A percentile compares a stretch with the other conserved stretches of the same genome.
Evolutionary conservation across 2,113 vertebrate genomes (phyloP).

Genomic region (Aphyosemion australe): DNA sequence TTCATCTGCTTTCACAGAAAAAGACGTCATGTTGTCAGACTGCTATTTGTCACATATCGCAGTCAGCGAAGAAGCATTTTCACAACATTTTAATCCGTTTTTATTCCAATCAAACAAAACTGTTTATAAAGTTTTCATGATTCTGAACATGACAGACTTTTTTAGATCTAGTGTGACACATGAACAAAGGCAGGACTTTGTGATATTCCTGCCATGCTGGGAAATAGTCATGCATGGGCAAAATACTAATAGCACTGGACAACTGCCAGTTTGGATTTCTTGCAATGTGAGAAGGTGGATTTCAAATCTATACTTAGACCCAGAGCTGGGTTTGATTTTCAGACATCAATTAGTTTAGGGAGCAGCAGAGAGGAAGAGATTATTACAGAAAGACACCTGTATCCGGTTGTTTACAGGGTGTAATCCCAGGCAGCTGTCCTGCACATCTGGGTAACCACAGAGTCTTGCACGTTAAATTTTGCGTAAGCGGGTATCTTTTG

Average conservation of each 20-base stretch:
- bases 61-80: slow-evolving; percentile 26
- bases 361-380: slow-evolving; percentile 70
- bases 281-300: slow-evolving; percentile 52
- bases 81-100: slow-evolving; percentile 1
- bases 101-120: slow-evolving; percentile 14
- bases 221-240: slow-evolving; percentile 24
- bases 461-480: slow-evolving; percentile 11
- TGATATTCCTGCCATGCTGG: slow-evolving; percentile 27
- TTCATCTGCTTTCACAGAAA: slow-evolving; percentile 44
- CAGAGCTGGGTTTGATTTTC: slow-evolving; percentile 55
- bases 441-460: slow-evolving; percentile 38
- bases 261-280: slow-evolving; percentile 59
- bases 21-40: slow-evolving; percentile 11
- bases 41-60: slow-evolving; percentile 11
- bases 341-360: slow-evolving; percentile 75
- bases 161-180: slow-evolving; percentile 2
- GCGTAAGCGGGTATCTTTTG: background rate
- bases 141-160: background rate
- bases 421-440: slow-evolving; percentile 52
- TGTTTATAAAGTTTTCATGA: slow-evolving; percentile 11
- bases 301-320: slow-evolving; percentile 64
- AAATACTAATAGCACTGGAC: slow-evolving; percentile 40
- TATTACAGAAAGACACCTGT: slow-evolving; percentile 71
- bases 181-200: slow-evolving; percentile 18
- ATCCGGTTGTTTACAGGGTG: slow-evolving; percentile 43